Conservation (phyloP, 2,113 vertebrate genomes). For the Zapus hudsonius region DNA sequence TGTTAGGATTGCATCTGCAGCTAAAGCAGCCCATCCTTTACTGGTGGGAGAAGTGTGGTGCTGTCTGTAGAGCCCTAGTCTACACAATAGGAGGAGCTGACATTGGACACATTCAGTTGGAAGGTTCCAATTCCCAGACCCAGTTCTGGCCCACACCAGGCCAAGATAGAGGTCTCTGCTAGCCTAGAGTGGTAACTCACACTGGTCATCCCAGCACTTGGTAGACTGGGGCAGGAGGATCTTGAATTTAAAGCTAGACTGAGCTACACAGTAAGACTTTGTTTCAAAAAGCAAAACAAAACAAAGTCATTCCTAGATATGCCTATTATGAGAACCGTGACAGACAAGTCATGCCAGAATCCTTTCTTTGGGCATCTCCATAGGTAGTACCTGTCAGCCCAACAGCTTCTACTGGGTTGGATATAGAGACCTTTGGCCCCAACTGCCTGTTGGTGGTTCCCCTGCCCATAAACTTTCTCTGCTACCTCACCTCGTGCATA, state of each 20-base stretch:
- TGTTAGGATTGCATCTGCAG: not conserved
- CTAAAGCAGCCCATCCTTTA: not conserved
- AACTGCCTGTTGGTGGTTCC: not conserved
- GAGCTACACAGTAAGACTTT: not conserved
- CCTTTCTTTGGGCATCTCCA: not conserved
- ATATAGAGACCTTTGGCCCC: not conserved
- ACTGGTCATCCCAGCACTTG: not conserved
- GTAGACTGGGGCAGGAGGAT: not conserved
- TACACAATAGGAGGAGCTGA: not conserved
- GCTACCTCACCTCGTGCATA: not conserved
- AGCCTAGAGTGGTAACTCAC: not conserved
- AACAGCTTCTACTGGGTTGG: not conserved
- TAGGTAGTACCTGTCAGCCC: not conserved
- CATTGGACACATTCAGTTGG: not conserved
- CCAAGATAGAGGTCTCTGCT: not conserved
- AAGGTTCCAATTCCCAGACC: not conserved
- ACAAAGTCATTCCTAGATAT: not conserved
- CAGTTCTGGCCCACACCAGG: not conserved
- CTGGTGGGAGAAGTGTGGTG: not conserved
- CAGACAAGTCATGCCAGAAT: not conserved
- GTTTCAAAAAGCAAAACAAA: not conserved
- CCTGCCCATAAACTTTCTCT: not conserved
- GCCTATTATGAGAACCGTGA: not conserved
- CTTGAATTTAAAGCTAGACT: not conserved
- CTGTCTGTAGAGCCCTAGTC: not conserved